phyloP scores from a whole-genome alignment of 1,140 invertebrate species.

The Grapholita molesta region DNA sequence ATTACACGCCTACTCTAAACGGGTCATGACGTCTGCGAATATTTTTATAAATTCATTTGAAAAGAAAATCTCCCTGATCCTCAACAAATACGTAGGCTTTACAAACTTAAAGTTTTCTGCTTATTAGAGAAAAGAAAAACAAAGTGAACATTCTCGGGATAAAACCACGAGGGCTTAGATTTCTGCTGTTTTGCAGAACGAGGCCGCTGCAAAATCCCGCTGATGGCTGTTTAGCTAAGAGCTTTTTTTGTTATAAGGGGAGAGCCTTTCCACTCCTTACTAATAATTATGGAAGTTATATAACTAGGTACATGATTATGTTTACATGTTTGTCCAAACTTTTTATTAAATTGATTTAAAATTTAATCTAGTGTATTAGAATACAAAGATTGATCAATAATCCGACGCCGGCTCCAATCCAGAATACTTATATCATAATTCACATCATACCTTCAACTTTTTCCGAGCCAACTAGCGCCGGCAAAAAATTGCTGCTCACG shows the following conservation, averaged over 20 bases:
- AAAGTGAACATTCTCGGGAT: background rate
- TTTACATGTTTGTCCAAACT: too few species aligned
- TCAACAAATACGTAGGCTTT: background rate
- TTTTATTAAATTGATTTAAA: background rate
- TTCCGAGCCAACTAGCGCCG: slow-evolving; percentile 6
- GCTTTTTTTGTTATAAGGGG: background rate
- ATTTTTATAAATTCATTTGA: background rate
- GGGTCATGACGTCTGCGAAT: background rate
- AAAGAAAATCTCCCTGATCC: background rate
- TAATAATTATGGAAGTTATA: background rate
- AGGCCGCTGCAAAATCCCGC: slow-evolving; percentile 10
- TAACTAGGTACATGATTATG: too few species aligned
- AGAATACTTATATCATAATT: slow-evolving; percentile 3
- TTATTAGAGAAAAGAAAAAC: slow-evolving; percentile 4
- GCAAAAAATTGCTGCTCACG: slow-evolving; percentile 13
- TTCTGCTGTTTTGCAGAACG: slow-evolving; percentile 8
- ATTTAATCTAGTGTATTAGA: background rate
- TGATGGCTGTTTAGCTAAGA: slow-evolving; percentile 10
- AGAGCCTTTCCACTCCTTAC: background rate
- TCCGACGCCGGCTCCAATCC: background rate
- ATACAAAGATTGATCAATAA: background rate
- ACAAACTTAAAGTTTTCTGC: background rate
- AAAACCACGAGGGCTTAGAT: slow-evolving; percentile 13
- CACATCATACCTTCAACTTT: slow-evolving; percentile 9
- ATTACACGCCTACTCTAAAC: background rate